Evolutionary conservation across 35 echinoderm and acorn worm genomes (phyloP), one percentile per base, ranked within the genome.

Genomic region (Chiridota heheva): DNA sequence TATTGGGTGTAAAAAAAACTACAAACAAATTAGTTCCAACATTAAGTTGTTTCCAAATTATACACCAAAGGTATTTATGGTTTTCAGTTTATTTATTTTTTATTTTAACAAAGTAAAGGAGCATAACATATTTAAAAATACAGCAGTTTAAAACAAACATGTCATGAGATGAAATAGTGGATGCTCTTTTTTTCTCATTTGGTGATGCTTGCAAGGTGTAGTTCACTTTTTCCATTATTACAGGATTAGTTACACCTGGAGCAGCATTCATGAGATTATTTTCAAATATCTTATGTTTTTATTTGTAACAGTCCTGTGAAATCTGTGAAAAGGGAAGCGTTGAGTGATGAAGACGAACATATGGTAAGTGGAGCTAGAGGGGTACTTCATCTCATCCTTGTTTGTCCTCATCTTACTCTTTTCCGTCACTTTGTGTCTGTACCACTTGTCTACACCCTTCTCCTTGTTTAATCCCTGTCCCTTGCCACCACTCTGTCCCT

Each of bases 291-390:
- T 59, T 32, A 29, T 17, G 56, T 8, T 30, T 45, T 33, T 12
- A 10, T 24, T 64, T 44, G 22, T 1, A 27, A 22, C 35, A 80
- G 85, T 48, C 72, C 72, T 28, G 75, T 80, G 1, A 67, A 80
- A 70, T 45, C 75, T 38, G 47, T 80, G 10, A 87, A 87, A 44
- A 36, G 39, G 55, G 73, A 81, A 37, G 40, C 65, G 32, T 28
- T 42, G 15, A 88, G 76, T 61, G 76, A 88, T 55, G 76, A 72
- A 7, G 86, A 87, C 3, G 71, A 60, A n/a, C 51, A 38, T n/a
- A n/a, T n/a, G n/a, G n/a, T n/a, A n/a, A n/a, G n/a, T n/a, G n/a
- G n/a, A n/a, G n/a, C n/a, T n/a, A 31, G 76, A 82, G 24, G 60
- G 51, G 17, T 40, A 76, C 10, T 58, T 67, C 36, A 62, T 67